Percentiles rank a stretch among this genome's conserved stretches.
Evolutionary conservation across 2,113 vertebrate genomes (phyloP).

Genomic region (Neomonachus schauinslandi): DNA sequence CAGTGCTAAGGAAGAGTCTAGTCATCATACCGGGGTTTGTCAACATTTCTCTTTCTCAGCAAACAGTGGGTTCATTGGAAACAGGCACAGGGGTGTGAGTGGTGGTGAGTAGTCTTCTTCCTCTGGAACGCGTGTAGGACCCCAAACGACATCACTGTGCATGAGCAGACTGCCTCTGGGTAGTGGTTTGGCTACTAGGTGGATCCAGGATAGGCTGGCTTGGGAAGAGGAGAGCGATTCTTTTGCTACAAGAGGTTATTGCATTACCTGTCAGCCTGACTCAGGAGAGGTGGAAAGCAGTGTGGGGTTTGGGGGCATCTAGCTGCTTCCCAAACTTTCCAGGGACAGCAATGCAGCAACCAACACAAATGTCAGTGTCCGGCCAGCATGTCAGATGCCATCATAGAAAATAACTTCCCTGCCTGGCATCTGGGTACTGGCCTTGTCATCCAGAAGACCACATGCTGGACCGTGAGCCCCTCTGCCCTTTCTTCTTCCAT

Average conservation of each 20-base stretch:
- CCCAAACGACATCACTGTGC: neutral
- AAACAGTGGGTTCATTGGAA: neutral
- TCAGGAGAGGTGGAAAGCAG: neutral
- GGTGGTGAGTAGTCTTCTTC: neutral
- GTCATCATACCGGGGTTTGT: neutral
- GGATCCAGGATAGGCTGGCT: neutral
- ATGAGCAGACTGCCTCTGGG: neutral
- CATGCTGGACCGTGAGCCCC: neutral
- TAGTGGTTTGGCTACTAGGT: neutral
- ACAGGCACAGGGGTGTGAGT: rapidly evolving
- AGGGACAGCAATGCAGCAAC: slow-evolving; percentile 38
- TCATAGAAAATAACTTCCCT: slow-evolving; percentile 60
- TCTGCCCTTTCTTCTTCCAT: neutral
- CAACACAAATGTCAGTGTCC: slow-evolving; percentile 61
- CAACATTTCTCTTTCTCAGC: neutral
- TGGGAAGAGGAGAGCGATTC: neutral
- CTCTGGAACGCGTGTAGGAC: neutral
- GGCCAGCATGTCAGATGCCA: slow-evolving; percentile 69
- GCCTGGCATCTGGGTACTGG: slow-evolving; percentile 64
- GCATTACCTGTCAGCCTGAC: neutral
- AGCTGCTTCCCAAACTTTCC: slow-evolving; percentile 56
- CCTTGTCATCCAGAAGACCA: neutral
- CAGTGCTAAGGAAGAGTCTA: neutral
- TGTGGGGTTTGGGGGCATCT: neutral
- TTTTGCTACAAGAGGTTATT: neutral